A percentile compares a stretch with the other conserved stretches of the same genome.
These are phyloP conservation scores for Etia nguti DNA, from an alignment of 2,113 vertebrate genomes.

Conservation along the genomic window DNA sequence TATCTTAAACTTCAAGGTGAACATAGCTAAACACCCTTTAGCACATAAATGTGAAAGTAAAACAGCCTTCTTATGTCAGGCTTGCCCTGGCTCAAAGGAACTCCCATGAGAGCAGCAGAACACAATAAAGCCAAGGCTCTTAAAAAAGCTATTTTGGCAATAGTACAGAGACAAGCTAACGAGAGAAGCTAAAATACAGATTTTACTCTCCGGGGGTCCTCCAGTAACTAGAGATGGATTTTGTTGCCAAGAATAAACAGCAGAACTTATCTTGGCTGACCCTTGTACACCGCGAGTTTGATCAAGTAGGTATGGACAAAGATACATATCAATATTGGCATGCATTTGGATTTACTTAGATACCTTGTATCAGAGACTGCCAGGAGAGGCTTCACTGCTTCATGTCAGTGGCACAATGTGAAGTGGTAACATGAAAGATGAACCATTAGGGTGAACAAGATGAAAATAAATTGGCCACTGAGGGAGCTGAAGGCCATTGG, in stretches of 20 bases:
- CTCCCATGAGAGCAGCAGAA: neutral
- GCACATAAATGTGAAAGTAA: neutral
- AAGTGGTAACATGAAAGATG: slow-evolving; percentile 3
- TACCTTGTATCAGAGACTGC: neutral
- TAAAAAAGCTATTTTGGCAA: neutral
- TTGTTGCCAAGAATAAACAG: neutral
- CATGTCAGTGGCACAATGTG: neutral
- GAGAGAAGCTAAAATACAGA: neutral
- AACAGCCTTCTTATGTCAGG: neutral
- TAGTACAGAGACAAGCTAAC: neutral
- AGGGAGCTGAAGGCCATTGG: slow-evolving; percentile 46
- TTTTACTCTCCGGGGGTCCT: neutral
- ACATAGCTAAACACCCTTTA: neutral
- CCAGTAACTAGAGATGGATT: neutral
- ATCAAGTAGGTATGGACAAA: neutral
- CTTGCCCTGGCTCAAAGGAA: neutral
- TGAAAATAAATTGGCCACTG: slow-evolving; percentile 63
- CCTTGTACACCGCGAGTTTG: neutral
- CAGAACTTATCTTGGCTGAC: neutral
- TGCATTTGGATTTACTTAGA: neutral
- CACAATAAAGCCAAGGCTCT: neutral
- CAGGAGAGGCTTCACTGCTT: neutral
- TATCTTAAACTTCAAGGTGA: neutral
- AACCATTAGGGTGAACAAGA: slow-evolving; percentile 30
- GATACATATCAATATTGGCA: neutral